Percentiles rank a stretch among this genome's conserved stretches.
phyloP scores from a whole-genome alignment of 2,888 invertebrate genomes.

The Athalia rosae region DNA sequence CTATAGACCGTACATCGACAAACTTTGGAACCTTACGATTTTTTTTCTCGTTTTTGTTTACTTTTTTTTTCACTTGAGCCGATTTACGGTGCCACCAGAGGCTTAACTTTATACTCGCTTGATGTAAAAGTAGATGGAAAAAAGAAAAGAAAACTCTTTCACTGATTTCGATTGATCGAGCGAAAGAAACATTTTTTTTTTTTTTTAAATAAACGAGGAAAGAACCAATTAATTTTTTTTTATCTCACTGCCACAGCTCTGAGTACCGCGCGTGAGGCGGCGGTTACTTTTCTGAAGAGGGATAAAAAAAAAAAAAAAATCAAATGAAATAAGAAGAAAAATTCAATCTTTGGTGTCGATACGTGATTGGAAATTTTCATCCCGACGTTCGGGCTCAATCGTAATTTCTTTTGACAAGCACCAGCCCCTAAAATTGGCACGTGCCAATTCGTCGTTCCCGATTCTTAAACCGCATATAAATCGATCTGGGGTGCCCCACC shows the following conservation, averaged over 20 bases:
- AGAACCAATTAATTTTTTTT: slow-evolving; percentile 21
- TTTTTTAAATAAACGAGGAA: too few species aligned
- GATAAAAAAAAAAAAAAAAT: too few species aligned
- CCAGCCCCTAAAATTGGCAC: not conserved
- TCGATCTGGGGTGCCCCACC: not conserved
- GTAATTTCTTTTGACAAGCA: not conserved
- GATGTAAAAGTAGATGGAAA: not conserved
- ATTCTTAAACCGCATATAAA: not conserved
- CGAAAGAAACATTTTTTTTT: too few species aligned
- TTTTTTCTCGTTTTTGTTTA: too few species aligned
- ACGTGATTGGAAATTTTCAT: not conserved
- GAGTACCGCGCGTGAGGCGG: too few species aligned
- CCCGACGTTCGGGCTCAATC: not conserved
- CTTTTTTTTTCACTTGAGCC: too few species aligned
- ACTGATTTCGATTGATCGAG: not conserved
- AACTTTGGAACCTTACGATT: too few species aligned
- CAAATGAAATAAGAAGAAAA: too few species aligned
- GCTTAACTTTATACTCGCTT: too few species aligned
- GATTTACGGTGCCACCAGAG: too few species aligned
- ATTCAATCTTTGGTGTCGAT: not conserved
- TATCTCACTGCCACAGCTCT: not conserved
- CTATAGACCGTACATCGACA: too few species aligned
- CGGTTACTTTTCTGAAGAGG: too few species aligned
- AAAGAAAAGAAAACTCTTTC: not conserved
- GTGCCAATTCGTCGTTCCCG: not conserved